Conservation (phyloP, 2,888 invertebrate genomes). For the Melanotus villosus region DNA sequence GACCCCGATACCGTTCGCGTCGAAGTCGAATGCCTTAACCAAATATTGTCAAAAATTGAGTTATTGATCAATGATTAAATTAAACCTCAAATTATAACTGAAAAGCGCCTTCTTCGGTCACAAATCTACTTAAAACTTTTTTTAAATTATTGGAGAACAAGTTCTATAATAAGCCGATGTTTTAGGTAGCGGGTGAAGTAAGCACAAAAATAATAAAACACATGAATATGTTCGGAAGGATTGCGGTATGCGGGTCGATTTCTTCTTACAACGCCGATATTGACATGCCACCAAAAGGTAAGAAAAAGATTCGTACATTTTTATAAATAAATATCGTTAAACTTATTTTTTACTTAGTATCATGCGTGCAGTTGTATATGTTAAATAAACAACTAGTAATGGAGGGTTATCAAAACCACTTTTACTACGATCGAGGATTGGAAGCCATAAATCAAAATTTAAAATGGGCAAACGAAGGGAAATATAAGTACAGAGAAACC, state of each 20-base stretch:
- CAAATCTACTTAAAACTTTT: background rate
- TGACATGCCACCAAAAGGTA: conserved; percentile 69
- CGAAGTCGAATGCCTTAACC: too few species aligned
- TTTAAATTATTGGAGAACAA: too few species aligned
- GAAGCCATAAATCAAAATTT: conserved; percentile 76
- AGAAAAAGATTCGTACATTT: background rate
- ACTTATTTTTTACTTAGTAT: conserved; percentile 51
- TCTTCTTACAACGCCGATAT: conserved; percentile 74
- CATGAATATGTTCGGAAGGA: conserved; percentile 76
- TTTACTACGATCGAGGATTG: conserved; percentile 73
- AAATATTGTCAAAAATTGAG: too few species aligned
- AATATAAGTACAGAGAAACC: conserved; percentile 78
- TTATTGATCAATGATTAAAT: too few species aligned
- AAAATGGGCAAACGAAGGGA: conserved; percentile 76
- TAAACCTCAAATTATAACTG: too few species aligned
- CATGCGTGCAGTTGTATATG: conserved; percentile 72
- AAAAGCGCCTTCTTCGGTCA: background rate
- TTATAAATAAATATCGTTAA: conserved; percentile 2
- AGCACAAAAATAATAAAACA: conserved; percentile 73
- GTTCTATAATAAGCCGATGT: background rate
- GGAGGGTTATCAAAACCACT: conserved; percentile 73
- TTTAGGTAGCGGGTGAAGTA: conserved; percentile 77
- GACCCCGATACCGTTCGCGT: too few species aligned
- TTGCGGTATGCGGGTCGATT: conserved; percentile 79
- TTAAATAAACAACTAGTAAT: conserved; percentile 74